Evolutionary conservation across 1,140 invertebrate species (phyloP), one percentile per base, ranked within the genome.

Genomic region (Harlomillsia oculata): DNA sequence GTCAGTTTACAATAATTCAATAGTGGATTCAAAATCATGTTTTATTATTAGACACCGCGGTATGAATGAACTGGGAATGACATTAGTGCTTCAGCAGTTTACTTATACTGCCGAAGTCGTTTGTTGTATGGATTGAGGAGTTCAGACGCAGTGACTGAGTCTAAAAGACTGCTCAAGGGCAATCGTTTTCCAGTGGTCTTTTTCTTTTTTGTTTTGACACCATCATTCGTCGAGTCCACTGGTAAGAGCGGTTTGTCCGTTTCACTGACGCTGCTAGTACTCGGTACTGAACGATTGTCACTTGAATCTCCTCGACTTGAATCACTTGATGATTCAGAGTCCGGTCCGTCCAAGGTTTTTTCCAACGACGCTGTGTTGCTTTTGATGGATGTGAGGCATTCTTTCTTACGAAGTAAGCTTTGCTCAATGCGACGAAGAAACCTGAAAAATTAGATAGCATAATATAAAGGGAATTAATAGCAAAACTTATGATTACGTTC

Each of bases 391-490:
- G 44, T 53, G 14, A 65, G 28, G 11, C 44, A 48, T 32, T 62
- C 60, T 34, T 58, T 60, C 36, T 65, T 65, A 9, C 60, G 36
- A n/a, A 65, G 78, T 45, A 82, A 67, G 67, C 79, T 81, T 57
- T 75, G 71, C 67, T 82, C 79, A 59, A 82, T 68, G 30, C 80
- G 72, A 60, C 77, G 65, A 5, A 77, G 65, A 63, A 77, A 77
- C 63, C 76, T 77, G 69, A 16, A 41, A 48, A 39, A n/a, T 34
- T 34, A 34, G n/a, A 8, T 34, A 34, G 8, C 8, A n/a, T 34
- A n/a, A n/a, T 34, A 34, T 34, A 34, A 34, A 34, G 8, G 32
- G 32, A 8, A n/a, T 34, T n/a, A 34, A 34, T 41, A n/a, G 39
- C 25, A 18, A 41, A 41, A 21, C 39, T 41, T 11, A 18, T 9